A percentile compares a stretch with the other conserved stretches of the same genome.
phyloP scores from a whole-genome alignment of 2,113 vertebrate species.

The Rhineura floridana region DNA sequence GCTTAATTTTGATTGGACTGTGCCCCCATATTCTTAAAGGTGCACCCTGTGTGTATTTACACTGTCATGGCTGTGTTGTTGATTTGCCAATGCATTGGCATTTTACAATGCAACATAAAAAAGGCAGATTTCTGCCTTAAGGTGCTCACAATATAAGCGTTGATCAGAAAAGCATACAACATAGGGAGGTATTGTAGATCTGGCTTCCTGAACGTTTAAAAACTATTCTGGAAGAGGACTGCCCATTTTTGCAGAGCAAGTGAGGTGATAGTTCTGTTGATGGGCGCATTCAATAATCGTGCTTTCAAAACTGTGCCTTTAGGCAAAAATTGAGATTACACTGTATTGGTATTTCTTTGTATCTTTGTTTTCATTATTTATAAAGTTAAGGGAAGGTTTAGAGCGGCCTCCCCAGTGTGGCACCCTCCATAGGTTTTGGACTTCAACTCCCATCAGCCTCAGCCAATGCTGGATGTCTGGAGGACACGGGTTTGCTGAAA shows the following conservation, averaged over 20 bases:
- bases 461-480: too few species aligned
- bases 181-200: background rate
- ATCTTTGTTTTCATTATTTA: background rate
- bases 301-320: background rate
- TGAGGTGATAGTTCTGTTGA: background rate
- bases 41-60: background rate
- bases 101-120: background rate
- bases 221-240: background rate
- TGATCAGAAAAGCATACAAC: background rate
- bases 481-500: too few species aligned
- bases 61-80: background rate
- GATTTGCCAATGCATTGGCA: too few species aligned
- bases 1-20: background rate
- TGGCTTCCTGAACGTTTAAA: background rate
- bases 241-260: background rate
- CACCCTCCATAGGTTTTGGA: too few species aligned
- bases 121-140: background rate
- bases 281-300: background rate
- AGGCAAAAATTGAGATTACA: background rate
- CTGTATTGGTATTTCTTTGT: background rate
- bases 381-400: background rate
- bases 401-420: too few species aligned
- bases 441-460: too few species aligned
- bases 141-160: background rate
- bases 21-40: background rate